Evolutionary conservation across 2,797 vertebrate species (phyloP), one percentile per base, ranked within the genome.

Genomic region (Molossus alvarezi): DNA sequence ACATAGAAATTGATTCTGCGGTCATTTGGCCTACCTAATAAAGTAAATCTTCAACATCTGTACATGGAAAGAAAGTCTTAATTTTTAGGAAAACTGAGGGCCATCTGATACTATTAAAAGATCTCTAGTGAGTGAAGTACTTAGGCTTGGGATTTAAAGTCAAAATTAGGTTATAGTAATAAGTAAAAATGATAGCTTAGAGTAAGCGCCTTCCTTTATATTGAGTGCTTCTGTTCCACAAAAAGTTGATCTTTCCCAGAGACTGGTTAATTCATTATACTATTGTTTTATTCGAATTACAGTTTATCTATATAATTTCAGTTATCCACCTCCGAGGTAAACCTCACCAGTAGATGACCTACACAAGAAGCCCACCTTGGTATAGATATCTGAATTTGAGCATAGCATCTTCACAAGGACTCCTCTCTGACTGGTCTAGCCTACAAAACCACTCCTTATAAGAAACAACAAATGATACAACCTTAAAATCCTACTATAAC

Each of bases 141-240:
- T 96, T 71, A 67, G 53, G 33, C 6, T 88, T 91, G 33, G 8
- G 6, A 92, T 88, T 87, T 65, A 72, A 92, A 88, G 17, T 90
- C 57, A 85, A 90, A 94, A 92, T 88, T 67, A 45, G 20, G 41
- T 82, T 88, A 87, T 5, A 53, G 1, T 93, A 45, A 75, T 83
- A 67, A 90, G 17, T 55, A 67, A 72, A 62, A 48, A 62, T 88
- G 72, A 93, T 9, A 81, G 15, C 27, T 83, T 27, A 79, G 17
- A 57, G 8, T 88, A 92, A 92, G 15, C 27, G 76, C 37, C 82
- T 76, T 83, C 13, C 87, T 87, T 94, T 91, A 71, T 55, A 73
- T 33, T 77, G 13, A 65, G 37, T 75, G 45, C 25, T 89, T 72
- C 64, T 88, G 20, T 80, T 83, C 23, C 14, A 80, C 18, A 81